Evolutionary conservation across 2,113 vertebrate species (phyloP).

Genomic region (Ariopsis seemanni): DNA sequence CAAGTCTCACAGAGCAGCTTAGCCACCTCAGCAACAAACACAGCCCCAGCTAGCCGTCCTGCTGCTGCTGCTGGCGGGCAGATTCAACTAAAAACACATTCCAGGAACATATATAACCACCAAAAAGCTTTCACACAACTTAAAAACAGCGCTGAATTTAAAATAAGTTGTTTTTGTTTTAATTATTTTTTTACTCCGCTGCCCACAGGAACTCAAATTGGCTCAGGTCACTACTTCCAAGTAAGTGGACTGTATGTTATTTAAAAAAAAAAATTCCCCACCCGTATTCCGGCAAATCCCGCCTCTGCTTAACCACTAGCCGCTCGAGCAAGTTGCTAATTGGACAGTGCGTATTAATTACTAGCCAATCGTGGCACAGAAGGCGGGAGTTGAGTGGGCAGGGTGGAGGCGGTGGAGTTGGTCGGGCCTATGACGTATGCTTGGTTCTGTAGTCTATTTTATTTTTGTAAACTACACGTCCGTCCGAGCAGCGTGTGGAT

Average conservation of each 20-base stretch:
- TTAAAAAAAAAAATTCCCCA: not conserved
- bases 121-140: not conserved
- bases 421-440: not conserved
- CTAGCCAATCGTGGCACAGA: not conserved
- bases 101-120: not conserved
- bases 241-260: not conserved
- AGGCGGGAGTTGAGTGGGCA: conserved; percentile 13
- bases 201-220: not conserved
- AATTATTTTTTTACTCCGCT: not conserved
- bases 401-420: not conserved
- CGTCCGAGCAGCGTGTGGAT: not conserved
- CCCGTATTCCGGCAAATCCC: conserved; percentile 15
- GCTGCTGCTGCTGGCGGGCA: not conserved
- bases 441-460: not conserved
- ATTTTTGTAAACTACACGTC: not conserved
- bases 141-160: not conserved
- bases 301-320: not conserved
- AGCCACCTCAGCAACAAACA: conserved; percentile 19
- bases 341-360: not conserved
- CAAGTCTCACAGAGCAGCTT: not conserved
- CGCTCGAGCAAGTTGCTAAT: not conserved
- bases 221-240: not conserved
- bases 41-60: not conserved
- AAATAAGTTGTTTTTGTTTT: not conserved
- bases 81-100: not conserved